Evolutionary conservation across 2,113 vertebrate species (phyloP).

Genomic region (Ardeotis arabs): DNA sequence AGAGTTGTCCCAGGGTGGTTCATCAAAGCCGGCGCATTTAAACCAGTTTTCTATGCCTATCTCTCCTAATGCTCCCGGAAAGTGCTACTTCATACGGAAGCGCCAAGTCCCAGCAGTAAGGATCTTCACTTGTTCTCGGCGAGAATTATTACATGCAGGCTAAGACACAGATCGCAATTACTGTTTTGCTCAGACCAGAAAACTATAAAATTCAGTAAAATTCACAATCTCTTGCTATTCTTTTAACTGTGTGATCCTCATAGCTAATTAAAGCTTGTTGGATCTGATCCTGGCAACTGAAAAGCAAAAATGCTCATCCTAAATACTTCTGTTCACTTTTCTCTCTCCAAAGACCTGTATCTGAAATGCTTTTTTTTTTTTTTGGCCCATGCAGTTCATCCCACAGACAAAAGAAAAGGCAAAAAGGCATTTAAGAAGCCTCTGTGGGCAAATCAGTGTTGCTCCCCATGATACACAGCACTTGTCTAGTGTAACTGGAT

Average conservation of each 20-base stretch:
- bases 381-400: neutral
- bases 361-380: neutral
- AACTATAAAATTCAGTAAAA: neutral
- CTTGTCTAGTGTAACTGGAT: neutral
- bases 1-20: neutral
- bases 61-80: rapidly evolving
- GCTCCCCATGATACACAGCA: neutral
- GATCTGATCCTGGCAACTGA: neutral
- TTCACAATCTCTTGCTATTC: neutral
- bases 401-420: neutral
- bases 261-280: neutral
- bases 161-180: neutral
- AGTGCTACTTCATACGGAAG: neutral
- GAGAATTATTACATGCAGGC: neutral
- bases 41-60: neutral
- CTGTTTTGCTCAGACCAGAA: neutral
- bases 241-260: neutral
- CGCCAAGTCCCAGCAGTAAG: neutral
- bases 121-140: neutral
- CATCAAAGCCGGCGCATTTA: neutral
- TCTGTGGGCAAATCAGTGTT: neutral
- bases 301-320: neutral
- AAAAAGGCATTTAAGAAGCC: neutral
- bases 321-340: neutral
- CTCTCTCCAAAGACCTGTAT: neutral